These are phyloP conservation scores for Leuciscus idus DNA, from an alignment of 2,113 vertebrate genomes.

Conservation along the genomic window DNA sequence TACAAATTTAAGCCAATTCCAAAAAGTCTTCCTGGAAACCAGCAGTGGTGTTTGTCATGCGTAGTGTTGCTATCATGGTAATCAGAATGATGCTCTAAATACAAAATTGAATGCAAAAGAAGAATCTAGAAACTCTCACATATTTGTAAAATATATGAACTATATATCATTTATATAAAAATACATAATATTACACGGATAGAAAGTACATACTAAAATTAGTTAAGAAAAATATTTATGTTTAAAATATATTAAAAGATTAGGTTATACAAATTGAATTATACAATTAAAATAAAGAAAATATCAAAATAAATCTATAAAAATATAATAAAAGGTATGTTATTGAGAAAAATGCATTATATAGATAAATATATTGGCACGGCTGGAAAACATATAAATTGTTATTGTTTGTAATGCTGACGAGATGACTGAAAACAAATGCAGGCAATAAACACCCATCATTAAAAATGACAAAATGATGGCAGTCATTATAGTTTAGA, in stretches of 20 bases:
- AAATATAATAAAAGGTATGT: background rate
- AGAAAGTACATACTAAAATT: background rate
- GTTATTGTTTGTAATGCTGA: background rate
- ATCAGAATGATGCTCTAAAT: background rate
- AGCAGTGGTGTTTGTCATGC: slow-evolving; percentile 61
- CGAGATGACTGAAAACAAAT: background rate
- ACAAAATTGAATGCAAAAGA: background rate
- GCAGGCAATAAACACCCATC: background rate
- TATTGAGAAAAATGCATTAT: background rate
- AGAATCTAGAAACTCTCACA: background rate
- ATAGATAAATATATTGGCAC: background rate
- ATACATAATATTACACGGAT: background rate
- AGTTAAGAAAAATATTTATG: background rate
- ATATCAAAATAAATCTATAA: background rate
- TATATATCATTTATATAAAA: background rate
- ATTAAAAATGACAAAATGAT: background rate
- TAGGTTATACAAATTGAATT: background rate
- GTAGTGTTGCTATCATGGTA: background rate
- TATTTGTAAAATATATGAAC: background rate
- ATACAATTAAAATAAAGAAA: too few species aligned
- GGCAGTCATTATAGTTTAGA: too few species aligned
- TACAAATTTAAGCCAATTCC: slow-evolving; percentile 29
- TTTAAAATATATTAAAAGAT: background rate
- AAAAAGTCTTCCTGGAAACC: slow-evolving; percentile 68
- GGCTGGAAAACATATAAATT: background rate